Conservation (phyloP, 1,140 invertebrate genomes). For the Megalonaias nervosa region DNA sequence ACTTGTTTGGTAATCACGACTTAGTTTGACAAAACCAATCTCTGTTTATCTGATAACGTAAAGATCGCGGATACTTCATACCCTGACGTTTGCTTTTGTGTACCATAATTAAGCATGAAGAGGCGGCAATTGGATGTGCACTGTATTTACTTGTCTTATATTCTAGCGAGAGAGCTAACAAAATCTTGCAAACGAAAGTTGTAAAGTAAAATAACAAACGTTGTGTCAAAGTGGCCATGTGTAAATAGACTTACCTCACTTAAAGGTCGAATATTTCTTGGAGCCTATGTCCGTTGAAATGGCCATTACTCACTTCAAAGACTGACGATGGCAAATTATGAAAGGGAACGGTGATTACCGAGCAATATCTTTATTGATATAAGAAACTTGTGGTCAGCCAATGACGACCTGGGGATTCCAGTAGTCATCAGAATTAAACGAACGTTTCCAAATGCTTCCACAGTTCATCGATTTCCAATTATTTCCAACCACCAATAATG, state of each 20-base stretch:
- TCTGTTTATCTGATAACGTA: neutral
- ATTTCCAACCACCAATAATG: too few species aligned
- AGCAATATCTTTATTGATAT: constrained; percentile 17
- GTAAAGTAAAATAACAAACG: neutral
- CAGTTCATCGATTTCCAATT: too few species aligned
- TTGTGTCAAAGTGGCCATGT: constrained; percentile 9
- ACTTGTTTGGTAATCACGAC: neutral
- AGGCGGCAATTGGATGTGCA: neutral
- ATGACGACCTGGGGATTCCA: too few species aligned
- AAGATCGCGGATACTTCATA: neutral
- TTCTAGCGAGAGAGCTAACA: constrained; percentile 7
- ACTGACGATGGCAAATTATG: constrained; percentile 22
- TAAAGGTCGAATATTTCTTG: neutral
- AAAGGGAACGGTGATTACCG: constrained; percentile 5
- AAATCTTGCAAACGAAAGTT: constrained; percentile 16
- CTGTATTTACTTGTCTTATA: constrained; percentile 18
- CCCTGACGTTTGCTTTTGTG: constrained; percentile 9
- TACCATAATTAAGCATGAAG: constrained; percentile 7
- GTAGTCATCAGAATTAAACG: too few species aligned
- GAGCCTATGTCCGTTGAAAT: constrained; percentile 22
- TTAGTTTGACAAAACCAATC: neutral
- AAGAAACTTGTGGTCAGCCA: constrained; percentile 11
- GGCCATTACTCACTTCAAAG: constrained; percentile 15
- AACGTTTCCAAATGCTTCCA: too few species aligned
- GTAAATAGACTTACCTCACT: constrained; percentile 7